These are phyloP conservation scores for Rhagium mordax DNA, from an alignment of 2,888 invertebrate genomes.

Conservation along the genomic window DNA sequence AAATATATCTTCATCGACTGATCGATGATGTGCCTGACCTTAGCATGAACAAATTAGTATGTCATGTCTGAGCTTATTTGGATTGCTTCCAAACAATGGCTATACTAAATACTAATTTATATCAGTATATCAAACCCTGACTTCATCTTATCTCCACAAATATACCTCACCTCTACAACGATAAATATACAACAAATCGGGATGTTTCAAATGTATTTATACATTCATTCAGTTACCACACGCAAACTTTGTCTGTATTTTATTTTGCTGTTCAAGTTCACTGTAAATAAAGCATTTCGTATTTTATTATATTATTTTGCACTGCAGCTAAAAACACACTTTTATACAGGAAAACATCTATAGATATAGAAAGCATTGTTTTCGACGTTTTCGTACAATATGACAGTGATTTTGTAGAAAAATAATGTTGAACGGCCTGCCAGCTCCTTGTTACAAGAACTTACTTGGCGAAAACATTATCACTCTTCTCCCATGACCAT, in stretches of 20 bases:
- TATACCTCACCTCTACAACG: neutral
- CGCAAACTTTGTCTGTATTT: neutral
- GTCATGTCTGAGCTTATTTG: slow-evolving; percentile 29
- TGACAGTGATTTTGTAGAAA: too few species aligned
- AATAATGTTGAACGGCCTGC: too few species aligned
- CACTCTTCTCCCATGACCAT: too few species aligned
- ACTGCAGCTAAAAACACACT: too few species aligned
- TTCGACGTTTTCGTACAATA: too few species aligned
- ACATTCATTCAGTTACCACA: neutral
- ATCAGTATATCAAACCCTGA: neutral
- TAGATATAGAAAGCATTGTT: too few species aligned
- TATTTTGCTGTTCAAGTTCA: neutral
- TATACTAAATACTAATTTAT: slow-evolving; percentile 10
- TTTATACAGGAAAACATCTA: too few species aligned
- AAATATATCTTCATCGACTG: slow-evolving; percentile 29
- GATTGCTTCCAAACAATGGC: slow-evolving; percentile 29
- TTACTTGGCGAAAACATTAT: too few species aligned
- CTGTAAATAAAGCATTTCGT: neutral
- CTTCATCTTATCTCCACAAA: slow-evolving; percentile 1
- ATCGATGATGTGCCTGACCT: slow-evolving; percentile 13
- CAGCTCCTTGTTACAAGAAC: too few species aligned
- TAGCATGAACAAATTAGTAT: slow-evolving; percentile 22
- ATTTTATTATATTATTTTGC: too few species aligned
- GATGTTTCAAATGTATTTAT: slow-evolving; percentile 5
- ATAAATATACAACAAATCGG: neutral